Conservation (phyloP, 2,113 vertebrate genomes). For the Acanthisitta chloris region DNA sequence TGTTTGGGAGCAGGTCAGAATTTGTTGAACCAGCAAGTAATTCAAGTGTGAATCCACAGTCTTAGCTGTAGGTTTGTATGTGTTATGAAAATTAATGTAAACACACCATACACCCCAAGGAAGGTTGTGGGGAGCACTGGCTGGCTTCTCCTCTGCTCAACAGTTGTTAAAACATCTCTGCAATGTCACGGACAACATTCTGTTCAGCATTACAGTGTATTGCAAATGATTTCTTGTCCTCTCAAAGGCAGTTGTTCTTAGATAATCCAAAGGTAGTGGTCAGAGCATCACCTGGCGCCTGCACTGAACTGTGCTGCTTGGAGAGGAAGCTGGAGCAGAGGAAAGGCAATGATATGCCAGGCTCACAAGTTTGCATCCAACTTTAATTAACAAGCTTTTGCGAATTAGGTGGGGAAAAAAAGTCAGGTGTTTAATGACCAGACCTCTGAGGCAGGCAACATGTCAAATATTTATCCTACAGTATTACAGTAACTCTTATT, state of each 20-base stretch:
- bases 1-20: neutral
- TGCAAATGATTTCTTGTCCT: slow-evolving; percentile 29
- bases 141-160: neutral
- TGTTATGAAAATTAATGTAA: neutral
- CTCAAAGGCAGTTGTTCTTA: slow-evolving; percentile 30
- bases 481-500: neutral
- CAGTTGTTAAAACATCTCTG: neutral
- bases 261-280: neutral
- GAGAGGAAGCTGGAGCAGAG: neutral
- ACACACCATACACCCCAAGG: neutral
- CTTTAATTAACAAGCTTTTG: neutral
- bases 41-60: neutral
- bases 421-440: neutral
- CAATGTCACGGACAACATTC: slow-evolving; percentile 31
- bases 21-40: neutral
- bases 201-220: neutral
- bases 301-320: neutral
- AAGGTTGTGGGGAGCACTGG: neutral
- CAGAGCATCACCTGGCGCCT: neutral
- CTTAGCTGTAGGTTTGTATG: neutral
- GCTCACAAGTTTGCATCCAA: neutral
- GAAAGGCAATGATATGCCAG: neutral
- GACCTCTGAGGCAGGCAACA: neutral
- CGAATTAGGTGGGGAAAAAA: neutral
- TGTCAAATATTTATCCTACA: neutral